Evolutionary conservation across 2,113 vertebrate species (phyloP).

Genomic region (Panthera tigris): DNA sequence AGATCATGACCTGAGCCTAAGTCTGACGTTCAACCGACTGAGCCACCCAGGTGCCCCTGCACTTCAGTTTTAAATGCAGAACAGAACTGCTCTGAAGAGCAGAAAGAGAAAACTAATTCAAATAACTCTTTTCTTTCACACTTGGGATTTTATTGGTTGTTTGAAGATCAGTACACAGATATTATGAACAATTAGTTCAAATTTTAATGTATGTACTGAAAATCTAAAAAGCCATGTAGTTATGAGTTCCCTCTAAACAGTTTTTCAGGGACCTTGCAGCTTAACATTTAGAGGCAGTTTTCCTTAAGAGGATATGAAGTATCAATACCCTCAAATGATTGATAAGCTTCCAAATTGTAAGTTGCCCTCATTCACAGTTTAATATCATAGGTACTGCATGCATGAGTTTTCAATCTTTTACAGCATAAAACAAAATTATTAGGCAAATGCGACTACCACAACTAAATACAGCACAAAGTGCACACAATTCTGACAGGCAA

Average conservation of each 20-base stretch:
- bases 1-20: no score
- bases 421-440: background rate
- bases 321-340: background rate
- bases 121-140: background rate
- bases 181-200: background rate
- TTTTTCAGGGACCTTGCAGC: background rate
- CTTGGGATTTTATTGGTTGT: background rate
- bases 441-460: background rate
- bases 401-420: background rate
- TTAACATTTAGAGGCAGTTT: background rate
- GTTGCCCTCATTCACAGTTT: background rate
- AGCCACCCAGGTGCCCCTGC: no score
- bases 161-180: background rate
- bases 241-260: background rate
- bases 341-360: background rate
- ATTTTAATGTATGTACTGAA: background rate
- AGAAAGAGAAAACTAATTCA: background rate
- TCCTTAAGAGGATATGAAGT: background rate
- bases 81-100: background rate
- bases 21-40: no score
- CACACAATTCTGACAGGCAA: background rate
- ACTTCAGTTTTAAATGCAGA: background rate
- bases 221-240: background rate
- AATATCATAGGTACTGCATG: background rate
- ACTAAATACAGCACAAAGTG: background rate